phyloP scores from a whole-genome alignment of 2,888 invertebrate genomes.

The Mythimna pallens region DNA sequence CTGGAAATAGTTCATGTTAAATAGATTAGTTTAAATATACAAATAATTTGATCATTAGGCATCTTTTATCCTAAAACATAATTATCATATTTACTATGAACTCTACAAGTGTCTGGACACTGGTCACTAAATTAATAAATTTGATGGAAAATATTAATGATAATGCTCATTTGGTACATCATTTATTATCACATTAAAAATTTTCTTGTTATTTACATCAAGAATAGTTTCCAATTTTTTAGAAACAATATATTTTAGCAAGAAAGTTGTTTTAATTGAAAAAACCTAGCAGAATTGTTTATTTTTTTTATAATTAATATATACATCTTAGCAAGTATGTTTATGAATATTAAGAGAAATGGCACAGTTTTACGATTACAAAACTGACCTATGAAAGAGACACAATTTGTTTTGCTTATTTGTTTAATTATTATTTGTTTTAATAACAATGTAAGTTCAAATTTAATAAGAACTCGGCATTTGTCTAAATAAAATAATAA shows the following conservation, averaged over 20 bases:
- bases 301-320: no score
- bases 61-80: no score
- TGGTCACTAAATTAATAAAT: background rate
- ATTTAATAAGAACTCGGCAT: background rate
- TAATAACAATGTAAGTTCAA: background rate
- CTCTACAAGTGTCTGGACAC: background rate
- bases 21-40: background rate
- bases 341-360: constrained; percentile 5
- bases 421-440: background rate
- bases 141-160: background rate
- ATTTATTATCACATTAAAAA: constrained; percentile 6
- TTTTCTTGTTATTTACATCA: background rate
- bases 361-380: background rate
- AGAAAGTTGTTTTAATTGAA: no score
- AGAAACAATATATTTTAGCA: background rate
- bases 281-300: no score
- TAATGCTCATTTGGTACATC: background rate
- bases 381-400: background rate
- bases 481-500: constrained; percentile 24
- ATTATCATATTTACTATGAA: no score
- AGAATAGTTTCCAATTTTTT: background rate
- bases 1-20: background rate
- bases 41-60: constrained; percentile 1
- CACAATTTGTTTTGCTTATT: background rate
- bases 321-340: background rate